A percentile compares a stretch with the other conserved stretches of the same genome.
These are phyloP conservation scores for Sebastes dallii DNA, from an alignment of 2,797 vertebrate genomes.

Conservation along the genomic window DNA sequence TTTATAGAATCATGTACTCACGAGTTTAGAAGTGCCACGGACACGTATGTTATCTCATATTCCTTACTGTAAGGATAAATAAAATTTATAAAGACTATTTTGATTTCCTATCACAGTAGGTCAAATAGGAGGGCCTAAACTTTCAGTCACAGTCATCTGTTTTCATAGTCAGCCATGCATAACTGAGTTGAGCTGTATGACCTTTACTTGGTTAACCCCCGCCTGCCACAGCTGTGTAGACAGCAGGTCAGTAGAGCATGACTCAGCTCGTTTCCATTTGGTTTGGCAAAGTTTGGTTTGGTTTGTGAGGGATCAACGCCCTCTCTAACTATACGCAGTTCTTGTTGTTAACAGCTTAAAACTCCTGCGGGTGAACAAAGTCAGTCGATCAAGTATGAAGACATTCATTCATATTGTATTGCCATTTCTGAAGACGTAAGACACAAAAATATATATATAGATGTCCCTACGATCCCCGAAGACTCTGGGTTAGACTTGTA, in stretches of 20 bases:
- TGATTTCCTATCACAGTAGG: background rate
- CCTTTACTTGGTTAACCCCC: conserved; percentile 16
- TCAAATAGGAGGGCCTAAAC: conserved; percentile 21
- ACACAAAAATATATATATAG: conserved; percentile 21
- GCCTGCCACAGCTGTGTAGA: conserved; percentile 24
- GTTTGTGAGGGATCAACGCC: conserved; percentile 18
- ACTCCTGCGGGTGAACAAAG: conserved; percentile 16
- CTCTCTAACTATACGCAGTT: conserved; percentile 4
- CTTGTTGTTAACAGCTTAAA: background rate
- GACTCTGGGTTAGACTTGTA: conserved; percentile 23
- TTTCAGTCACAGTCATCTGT: conserved; percentile 21
- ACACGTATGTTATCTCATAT: conserved; percentile 34
- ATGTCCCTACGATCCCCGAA: conserved; percentile 31
- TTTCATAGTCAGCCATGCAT: conserved; percentile 30
- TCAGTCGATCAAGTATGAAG: conserved; percentile 28
- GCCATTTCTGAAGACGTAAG: conserved; percentile 50
- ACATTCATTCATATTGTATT: conserved; percentile 60
- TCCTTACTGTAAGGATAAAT: conserved; percentile 29
- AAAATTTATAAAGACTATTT: conserved; percentile 1
- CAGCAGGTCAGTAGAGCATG: conserved; percentile 24
- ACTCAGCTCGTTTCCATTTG: conserved; percentile 52
- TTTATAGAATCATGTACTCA: conserved; percentile 52
- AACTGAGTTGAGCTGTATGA: conserved; percentile 19
- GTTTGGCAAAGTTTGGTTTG: conserved; percentile 55
- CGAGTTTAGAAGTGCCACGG: conserved; percentile 39